phyloP scores from a whole-genome alignment of 2,888 invertebrate genomes.

The Ephialtes manifestator region DNA sequence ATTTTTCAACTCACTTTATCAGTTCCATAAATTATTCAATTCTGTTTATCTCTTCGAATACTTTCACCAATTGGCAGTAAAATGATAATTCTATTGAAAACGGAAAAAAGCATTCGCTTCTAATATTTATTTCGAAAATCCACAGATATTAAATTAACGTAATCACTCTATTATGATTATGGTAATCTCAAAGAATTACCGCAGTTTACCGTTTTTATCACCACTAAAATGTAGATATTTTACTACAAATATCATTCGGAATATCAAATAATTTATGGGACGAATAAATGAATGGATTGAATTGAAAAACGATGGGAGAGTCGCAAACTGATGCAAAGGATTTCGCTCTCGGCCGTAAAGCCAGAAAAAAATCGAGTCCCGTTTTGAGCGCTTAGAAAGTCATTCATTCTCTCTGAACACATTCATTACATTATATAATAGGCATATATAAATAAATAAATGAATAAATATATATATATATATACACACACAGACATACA shows the following conservation, averaged over 20 bases:
- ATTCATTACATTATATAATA: slow-evolving; percentile 64
- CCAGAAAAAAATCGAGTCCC: slow-evolving; percentile 52
- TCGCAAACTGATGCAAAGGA: slow-evolving; percentile 1
- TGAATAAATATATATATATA: slow-evolving; percentile 46
- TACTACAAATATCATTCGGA: neutral
- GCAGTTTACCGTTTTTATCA: no score
- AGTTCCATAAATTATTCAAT: neutral
- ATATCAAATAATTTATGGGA: neutral
- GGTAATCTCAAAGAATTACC: no score
- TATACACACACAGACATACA: neutral
- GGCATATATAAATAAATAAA: slow-evolving; percentile 62
- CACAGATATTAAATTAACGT: no score
- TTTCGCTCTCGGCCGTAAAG: slow-evolving; percentile 4
- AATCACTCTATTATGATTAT: no score
- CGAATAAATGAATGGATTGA: neutral
- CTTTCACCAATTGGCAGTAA: neutral
- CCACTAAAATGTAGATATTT: no score
- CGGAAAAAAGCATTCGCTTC: no score
- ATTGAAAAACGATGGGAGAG: neutral
- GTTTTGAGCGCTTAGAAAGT: slow-evolving; percentile 41
- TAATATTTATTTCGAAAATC: no score
- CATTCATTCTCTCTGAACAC: slow-evolving; percentile 60
- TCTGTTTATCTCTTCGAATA: neutral
- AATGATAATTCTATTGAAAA: neutral
- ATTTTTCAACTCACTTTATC: slow-evolving; percentile 1